A percentile compares a stretch with the other conserved stretches of the same genome.
These are phyloP conservation scores for Todiramphus chloris DNA, from an alignment of 2,113 vertebrate genomes.

Conservation along the genomic window DNA sequence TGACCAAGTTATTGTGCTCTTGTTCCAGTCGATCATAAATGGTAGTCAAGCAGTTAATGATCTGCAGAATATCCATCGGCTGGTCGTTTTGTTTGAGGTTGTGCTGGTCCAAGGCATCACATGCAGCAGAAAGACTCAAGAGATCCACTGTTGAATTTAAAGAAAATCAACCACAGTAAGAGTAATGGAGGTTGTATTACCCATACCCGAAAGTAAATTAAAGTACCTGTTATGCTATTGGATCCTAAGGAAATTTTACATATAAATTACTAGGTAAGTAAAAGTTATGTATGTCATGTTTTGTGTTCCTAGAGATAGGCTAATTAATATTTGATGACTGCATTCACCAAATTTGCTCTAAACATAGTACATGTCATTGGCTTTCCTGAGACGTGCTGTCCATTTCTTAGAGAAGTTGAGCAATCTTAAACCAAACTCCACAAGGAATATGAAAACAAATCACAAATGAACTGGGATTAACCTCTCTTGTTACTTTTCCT, in stretches of 20 bases:
- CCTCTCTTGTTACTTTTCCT: not conserved
- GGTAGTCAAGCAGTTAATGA: constrained; percentile 92
- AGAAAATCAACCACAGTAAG: not conserved
- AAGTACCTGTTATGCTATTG: not conserved
- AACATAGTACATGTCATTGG: not conserved
- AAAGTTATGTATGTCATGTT: not conserved
- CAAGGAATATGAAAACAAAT: not conserved
- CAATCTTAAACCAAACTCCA: not conserved
- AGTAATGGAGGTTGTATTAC: not conserved
- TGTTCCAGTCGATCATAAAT: constrained; percentile 95
- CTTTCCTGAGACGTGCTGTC: not conserved
- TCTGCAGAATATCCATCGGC: constrained; percentile 93
- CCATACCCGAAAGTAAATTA: not conserved
- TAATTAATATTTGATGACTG: not conserved
- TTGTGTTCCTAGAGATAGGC: not conserved
- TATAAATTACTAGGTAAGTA: not conserved
- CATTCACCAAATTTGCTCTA: not conserved
- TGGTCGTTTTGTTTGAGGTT: constrained; percentile 98
- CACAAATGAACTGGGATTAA: not conserved
- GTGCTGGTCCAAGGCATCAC: constrained; percentile 96
- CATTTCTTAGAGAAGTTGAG: not conserved
- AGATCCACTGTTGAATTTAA: constrained; percentile 88
- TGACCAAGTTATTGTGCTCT: constrained; percentile 95
- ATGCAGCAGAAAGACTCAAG: constrained; percentile 89
- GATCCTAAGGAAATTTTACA: not conserved